Percentiles rank a stretch among this genome's conserved stretches.
Conservation (phyloP, 2,113 vertebrate species). For the Haplochromis burtoni region DNA sequence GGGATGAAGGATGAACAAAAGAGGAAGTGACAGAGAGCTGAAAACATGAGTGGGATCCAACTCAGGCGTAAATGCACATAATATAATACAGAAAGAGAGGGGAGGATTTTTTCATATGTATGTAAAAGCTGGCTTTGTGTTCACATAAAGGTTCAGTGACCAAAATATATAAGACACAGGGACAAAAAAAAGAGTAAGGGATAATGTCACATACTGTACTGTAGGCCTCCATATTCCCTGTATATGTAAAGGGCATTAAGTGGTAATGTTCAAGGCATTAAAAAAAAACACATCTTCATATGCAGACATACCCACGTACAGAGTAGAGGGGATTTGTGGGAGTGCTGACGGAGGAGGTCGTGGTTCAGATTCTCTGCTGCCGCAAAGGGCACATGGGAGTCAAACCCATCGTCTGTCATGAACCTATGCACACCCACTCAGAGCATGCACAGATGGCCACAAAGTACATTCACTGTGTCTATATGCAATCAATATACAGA, state of each 20-base stretch:
- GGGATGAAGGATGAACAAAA: not conserved
- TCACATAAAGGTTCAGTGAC: not conserved
- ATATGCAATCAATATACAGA: not conserved
- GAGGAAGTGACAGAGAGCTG: not conserved
- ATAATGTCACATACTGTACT: not conserved
- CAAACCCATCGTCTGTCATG: not conserved
- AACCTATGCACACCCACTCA: not conserved
- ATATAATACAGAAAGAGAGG: not conserved
- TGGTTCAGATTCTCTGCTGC: conserved; percentile 38
- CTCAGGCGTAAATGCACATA: not conserved
- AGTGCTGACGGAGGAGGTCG: conserved; percentile 52
- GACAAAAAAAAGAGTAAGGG: not conserved
- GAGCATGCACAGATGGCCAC: not conserved
- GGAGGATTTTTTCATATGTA: not conserved
- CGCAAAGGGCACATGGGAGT: conserved; percentile 30
- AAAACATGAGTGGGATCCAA: not conserved
- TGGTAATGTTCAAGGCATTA: not conserved
- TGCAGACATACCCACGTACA: not conserved
- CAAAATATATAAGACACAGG: not conserved
- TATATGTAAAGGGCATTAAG: not conserved
- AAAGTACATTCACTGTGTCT: not conserved
- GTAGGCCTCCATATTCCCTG: not conserved
- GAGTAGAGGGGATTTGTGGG: conserved; percentile 4
- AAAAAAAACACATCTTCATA: not conserved
- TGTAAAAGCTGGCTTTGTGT: not conserved